These are phyloP conservation scores for Corythaeola cristata DNA, from an alignment of 2,113 vertebrate genomes.

Conservation along the genomic window DNA sequence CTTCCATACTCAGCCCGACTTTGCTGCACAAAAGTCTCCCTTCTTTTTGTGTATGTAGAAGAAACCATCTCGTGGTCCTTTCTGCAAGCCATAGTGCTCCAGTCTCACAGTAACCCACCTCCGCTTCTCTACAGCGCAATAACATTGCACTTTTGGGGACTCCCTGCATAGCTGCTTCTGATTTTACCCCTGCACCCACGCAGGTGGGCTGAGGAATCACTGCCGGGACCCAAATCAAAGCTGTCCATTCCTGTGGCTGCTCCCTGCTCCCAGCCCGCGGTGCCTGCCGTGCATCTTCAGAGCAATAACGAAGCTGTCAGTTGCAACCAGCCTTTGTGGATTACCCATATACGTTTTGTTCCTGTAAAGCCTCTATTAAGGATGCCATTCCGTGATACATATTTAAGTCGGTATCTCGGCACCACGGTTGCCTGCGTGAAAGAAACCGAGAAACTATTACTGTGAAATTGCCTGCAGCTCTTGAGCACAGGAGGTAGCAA, in stretches of 20 bases:
- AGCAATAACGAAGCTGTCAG: conserved; percentile 7
- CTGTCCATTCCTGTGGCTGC: neutral
- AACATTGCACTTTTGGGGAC: neutral
- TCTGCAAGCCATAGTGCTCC: neutral
- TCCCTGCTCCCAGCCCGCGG: rapidly evolving
- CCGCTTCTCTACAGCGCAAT: neutral
- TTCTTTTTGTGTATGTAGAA: neutral
- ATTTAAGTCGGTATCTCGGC: neutral
- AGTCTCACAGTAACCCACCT: neutral
- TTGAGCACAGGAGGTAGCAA: conserved; percentile 43
- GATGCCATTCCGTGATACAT: neutral
- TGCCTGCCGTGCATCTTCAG: neutral
- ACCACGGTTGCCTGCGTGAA: neutral
- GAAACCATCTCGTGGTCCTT: neutral
- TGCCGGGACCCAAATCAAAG: rapidly evolving
- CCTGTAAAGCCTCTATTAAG: conserved; percentile 12
- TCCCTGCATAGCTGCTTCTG: neutral
- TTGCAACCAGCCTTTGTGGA: neutral
- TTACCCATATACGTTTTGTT: neutral
- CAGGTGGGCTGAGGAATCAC: neutral
- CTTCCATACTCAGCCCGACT: neutral
- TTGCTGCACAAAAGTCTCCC: neutral
- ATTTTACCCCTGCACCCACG: neutral
- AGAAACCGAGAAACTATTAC: conserved; percentile 26
- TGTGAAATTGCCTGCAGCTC: conserved; percentile 56